Evolutionary conservation across 2,888 invertebrate genomes (phyloP).

Genomic region (Hyppa rectilinea): DNA sequence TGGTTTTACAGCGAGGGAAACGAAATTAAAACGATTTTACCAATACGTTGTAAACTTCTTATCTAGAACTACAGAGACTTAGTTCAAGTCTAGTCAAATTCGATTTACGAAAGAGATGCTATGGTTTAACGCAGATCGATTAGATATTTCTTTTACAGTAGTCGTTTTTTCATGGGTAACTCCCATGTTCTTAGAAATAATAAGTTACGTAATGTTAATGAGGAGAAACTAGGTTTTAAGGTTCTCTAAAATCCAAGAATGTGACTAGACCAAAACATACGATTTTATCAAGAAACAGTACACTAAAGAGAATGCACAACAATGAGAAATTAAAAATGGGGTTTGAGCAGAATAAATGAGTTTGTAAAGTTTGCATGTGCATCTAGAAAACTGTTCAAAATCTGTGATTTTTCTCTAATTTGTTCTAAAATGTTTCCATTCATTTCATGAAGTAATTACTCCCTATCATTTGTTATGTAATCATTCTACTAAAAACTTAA

Average conservation of each 20-base stretch:
- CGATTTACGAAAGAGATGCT: constrained; percentile 7
- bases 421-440: constrained; percentile 27
- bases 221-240: not conserved
- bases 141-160: not conserved
- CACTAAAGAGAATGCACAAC: constrained; percentile 77
- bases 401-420: constrained; percentile 49
- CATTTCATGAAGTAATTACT: constrained; percentile 20
- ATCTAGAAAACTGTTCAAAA: constrained; percentile 55
- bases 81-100: constrained; percentile 50
- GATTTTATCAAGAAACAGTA: constrained; percentile 61
- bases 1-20: constrained; percentile 29
- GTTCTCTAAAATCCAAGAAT: constrained; percentile 38
- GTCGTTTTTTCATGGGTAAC: not conserved
- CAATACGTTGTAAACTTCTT: constrained; percentile 48
- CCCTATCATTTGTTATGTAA: constrained; percentile 24
- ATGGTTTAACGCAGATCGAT: not conserved
- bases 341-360: constrained; percentile 90
- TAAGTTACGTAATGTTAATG: not conserved
- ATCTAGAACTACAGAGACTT: constrained; percentile 44
- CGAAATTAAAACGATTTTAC: constrained; percentile 42
- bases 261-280: constrained; percentile 59
- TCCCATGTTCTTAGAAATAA: not conserved
- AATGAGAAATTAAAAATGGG: constrained; percentile 86
- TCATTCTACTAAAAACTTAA: constrained; percentile 45
- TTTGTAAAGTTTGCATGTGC: constrained; percentile 77